Evolutionary conservation across 2,888 invertebrate species (phyloP).

Genomic region (Colostygia pectinataria): DNA sequence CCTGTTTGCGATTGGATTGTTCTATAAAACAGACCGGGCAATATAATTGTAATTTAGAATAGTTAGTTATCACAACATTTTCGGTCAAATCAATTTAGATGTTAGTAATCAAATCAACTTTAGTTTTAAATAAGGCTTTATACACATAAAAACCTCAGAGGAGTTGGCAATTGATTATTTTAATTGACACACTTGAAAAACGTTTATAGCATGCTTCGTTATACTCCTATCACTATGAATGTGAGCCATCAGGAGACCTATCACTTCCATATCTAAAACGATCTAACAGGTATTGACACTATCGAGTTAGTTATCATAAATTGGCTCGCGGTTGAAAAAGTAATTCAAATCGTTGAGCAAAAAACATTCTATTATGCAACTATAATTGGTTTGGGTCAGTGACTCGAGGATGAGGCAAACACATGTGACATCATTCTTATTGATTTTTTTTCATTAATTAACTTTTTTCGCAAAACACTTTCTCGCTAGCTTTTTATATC

Average conservation of each 20-base stretch:
- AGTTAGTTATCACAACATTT: constrained; percentile 2
- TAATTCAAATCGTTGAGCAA: constrained; percentile 60
- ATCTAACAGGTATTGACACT: constrained; percentile 49
- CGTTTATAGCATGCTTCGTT: constrained; percentile 12
- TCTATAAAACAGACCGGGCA: constrained; percentile 16
- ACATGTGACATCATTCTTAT: constrained; percentile 54
- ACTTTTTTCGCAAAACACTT: constrained; percentile 62
- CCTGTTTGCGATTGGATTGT: constrained; percentile 21
- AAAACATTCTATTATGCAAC: constrained; percentile 68
- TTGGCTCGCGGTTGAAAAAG: constrained; percentile 60
- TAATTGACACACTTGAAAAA: constrained; percentile 5
- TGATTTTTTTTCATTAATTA: constrained; percentile 40
- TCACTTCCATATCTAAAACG: constrained; percentile 30
- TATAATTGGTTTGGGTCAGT: constrained; percentile 72
- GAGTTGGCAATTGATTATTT: background rate
- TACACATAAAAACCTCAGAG: background rate
- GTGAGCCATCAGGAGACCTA: constrained; percentile 1
- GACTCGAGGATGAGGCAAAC: constrained; percentile 59
- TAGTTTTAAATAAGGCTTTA: constrained; percentile 1
- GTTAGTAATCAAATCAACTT: constrained; percentile 8
- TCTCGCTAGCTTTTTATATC: constrained; percentile 53
- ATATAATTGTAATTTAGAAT: constrained; percentile 10
- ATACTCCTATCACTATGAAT: constrained; percentile 2
- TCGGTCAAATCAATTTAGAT: background rate
- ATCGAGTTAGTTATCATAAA: constrained; percentile 58